phyloP scores from a whole-genome alignment of 2,797 vertebrate species.

The Chromobotia macracanthus region DNA sequence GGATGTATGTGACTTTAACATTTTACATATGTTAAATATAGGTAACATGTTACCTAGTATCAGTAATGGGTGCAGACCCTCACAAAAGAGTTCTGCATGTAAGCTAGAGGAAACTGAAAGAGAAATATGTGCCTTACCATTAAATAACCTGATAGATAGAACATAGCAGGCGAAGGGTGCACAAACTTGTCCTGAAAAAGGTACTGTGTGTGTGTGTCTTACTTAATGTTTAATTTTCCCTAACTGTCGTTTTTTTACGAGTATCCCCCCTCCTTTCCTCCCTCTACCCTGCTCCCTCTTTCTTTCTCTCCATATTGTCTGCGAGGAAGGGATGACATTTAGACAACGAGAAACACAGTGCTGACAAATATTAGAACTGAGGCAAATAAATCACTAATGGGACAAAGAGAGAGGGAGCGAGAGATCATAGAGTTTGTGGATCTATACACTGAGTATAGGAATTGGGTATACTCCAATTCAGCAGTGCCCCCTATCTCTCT shows the following conservation, averaged over 20 bases:
- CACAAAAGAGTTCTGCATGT: conserved; percentile 53
- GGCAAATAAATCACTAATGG: conserved; percentile 87
- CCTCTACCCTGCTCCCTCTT: conserved; percentile 56
- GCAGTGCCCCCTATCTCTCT: conserved; percentile 54
- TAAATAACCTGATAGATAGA: conserved; percentile 54
- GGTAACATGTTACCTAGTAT: conserved; percentile 57
- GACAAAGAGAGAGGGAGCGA: conserved; percentile 57
- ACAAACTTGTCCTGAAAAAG: conserved; percentile 39
- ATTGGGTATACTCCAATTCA: conserved; percentile 18
- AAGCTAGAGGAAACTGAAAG: conserved; percentile 38
- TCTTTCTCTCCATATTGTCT: conserved; percentile 77
- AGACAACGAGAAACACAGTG: conserved; percentile 82
- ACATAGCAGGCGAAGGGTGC: conserved; percentile 34
- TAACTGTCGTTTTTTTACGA: conserved; percentile 86
- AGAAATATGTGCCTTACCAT: conserved; percentile 45
- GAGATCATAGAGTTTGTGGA: conserved; percentile 24
- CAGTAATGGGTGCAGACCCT: conserved; percentile 44
- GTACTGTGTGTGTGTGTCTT: conserved; percentile 71
- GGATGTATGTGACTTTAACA: conserved; percentile 37
- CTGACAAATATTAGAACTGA: conserved; percentile 85
- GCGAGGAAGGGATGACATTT: conserved; percentile 86
- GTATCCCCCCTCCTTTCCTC: conserved; percentile 65
- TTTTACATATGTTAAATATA: too few relatives aligned
- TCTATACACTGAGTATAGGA: not conserved
- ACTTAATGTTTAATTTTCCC: conserved; percentile 87